phyloP scores from a whole-genome alignment of 2,797 vertebrate species.

The Salarias fasciatus region DNA sequence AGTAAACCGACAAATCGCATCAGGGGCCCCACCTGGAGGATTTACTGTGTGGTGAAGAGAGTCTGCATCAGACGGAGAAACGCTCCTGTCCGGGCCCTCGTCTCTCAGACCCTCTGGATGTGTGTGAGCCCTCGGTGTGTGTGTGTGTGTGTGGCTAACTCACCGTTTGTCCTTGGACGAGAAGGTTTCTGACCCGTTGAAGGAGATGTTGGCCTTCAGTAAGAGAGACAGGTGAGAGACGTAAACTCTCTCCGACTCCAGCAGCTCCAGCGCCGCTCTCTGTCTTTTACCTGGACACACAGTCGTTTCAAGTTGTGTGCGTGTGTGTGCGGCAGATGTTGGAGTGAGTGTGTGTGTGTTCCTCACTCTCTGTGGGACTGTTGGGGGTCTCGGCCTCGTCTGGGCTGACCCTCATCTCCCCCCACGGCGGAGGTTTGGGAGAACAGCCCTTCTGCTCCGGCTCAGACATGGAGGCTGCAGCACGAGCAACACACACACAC shows the following conservation, averaged over 20 bases:
- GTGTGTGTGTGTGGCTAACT: not conserved
- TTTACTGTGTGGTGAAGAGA: not conserved
- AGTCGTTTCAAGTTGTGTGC: too few species aligned
- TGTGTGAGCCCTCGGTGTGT: too few species aligned
- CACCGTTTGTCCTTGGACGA: constrained; percentile 93
- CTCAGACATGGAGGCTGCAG: constrained; percentile 67
- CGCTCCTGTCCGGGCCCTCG: not conserved
- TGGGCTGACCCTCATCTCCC: constrained; percentile 83
- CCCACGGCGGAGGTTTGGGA: constrained; percentile 82
- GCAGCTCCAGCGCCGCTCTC: constrained; percentile 90
- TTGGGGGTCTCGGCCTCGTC: constrained; percentile 85
- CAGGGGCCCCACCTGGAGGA: constrained; percentile 18
- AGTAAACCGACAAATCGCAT: constrained; percentile 50
- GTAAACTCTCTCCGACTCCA: constrained; percentile 96
- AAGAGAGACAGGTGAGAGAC: constrained; percentile 93
- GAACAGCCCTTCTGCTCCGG: constrained; percentile 75
- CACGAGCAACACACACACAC: too few species aligned
- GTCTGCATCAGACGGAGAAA: too few species aligned
- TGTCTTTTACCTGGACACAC: constrained; percentile 88
- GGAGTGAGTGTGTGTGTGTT: not conserved
- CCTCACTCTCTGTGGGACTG: constrained; percentile 83
- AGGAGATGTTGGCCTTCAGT: constrained; percentile 94
- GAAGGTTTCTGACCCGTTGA: constrained; percentile 90
- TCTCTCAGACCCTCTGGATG: too few species aligned
- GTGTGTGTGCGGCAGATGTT: too few species aligned